Base-by-base conservation (phyloP, 1,140 invertebrate species). In the Drosophila albomicans region DNA sequence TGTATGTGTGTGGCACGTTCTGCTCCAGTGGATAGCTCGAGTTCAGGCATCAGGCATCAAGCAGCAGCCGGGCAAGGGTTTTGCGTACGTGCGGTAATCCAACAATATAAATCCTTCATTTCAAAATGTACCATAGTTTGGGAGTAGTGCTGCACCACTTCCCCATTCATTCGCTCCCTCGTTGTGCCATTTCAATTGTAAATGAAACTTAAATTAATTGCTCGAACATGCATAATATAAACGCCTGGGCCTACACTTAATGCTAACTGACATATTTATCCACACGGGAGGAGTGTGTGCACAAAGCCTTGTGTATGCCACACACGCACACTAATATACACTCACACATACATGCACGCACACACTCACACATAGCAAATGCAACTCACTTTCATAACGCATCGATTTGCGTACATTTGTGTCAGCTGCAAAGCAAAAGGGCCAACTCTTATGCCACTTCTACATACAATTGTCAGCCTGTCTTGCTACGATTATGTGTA, bases 201-300 rank as follows among this genome's bases (percentile, higher is more conserved):
- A 87, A 87, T 78, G 84, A 88, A 88, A 87, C 84, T 84, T 84
- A 87, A 87, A 87, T 88, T 87, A 87, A 87, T 87, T 87, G 84
- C 84, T 88, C 77, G 84, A 82, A 87, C 84, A 88, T 88, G 82
- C 84, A 87, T 87, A 80, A 82, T 82, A 86, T 80, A 82, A 78
- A 70, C 79, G 82, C 66, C 70, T 67, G 48, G 67, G 71, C 64
- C 78, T 78, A 64, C 70, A 79, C 81, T 78, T 85, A 87, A 87
- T 84, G 81, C 71, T 74, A 88, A 84, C 84, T 85, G 84, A 87
- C 84, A 88, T 87, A 82, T 82, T 87, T 87, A 75, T 81, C 85
- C 81, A 75, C 75, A 88, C 76, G 65, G 71, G 78, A 49, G 58
- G 32, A 48, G 56, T 48, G 46, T 45, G 32, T 32, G 5, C 35